Base-by-base conservation (phyloP, 2,113 vertebrate species). In the Lichenostomus cassidix region DNA sequence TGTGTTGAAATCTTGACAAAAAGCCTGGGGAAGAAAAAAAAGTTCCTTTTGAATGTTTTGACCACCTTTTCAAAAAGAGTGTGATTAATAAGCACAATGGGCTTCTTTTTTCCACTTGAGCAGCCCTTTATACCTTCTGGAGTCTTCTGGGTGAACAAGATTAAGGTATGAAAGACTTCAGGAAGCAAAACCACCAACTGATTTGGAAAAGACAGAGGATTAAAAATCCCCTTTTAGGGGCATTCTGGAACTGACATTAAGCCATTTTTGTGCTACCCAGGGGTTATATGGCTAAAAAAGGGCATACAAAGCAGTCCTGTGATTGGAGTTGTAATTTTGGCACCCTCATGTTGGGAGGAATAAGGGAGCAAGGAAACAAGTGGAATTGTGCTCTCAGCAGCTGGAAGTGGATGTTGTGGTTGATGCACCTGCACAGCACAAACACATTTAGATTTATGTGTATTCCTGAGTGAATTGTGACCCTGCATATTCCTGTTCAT, bases 61-160 rank as follows among this genome's bases (percentile, higher is more conserved):
- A 70, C 47, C 79, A 78, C 29, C 17, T 35, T 78, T 92, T 82
- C 42, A 55, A 79, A 78, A 84, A 53, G 27, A 59, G 20, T 62
- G 24, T 31, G 62, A 75, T 84, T 89, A 91, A 52, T 90, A 92
- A 92, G 87, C 73, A 88, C 89, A 93, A 78, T 63, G 35, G 44
- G 24, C 5, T 17, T 31, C 56, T 82, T 94, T 86, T 84, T 83
- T 28, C 39, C 77, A 89, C 83, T 82, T 92, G 60, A 93, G 49
- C 35, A 89, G 80, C 25, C 49, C 64, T 86, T 92, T 86, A 47
- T 70, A 90, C 50, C 50, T 92, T 55, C 63, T 70, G 50, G 85
- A 74, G 52, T 89, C 76, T 83, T 90, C 86, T 87, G 56, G 28
- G 42, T 83, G 69, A 87, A 50, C 0, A 1, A 78, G 85, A 93